A percentile compares a stretch with the other conserved stretches of the same genome.
phyloP scores from a whole-genome alignment of 2,797 vertebrate genomes.

The Chelonia mydas region DNA sequence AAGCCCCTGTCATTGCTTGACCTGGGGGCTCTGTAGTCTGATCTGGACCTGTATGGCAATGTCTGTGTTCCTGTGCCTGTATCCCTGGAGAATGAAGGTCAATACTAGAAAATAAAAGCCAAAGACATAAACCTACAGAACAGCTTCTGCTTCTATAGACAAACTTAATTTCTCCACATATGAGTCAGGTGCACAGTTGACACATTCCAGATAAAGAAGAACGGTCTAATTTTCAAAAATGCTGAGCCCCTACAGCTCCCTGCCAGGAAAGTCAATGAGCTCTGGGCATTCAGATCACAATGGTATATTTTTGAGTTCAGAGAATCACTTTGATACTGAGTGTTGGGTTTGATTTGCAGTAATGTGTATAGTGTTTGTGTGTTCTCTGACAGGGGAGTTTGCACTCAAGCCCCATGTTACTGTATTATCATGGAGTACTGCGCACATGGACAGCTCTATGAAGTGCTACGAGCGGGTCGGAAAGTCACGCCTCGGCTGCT shows the following conservation, averaged over 20 bases:
- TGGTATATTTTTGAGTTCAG: not conserved
- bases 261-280: not conserved
- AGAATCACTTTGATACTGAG: not conserved
- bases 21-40: not conserved
- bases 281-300: not conserved
- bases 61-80: not conserved
- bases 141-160: not conserved
- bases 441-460: conserved; percentile 97
- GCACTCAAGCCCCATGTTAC: conserved; percentile 97
- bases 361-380: not conserved
- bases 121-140: not conserved
- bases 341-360: not conserved
- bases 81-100: not conserved
- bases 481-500: conserved; percentile 93
- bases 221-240: not conserved
- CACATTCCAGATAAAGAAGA: not conserved
- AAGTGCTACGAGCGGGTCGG: conserved; percentile 93
- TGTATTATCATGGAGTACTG: conserved; percentile 99
- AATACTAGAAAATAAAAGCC: not conserved
- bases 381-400: conserved; percentile 89
- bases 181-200: not conserved
- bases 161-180: not conserved
- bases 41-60: not conserved
- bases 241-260: not conserved
- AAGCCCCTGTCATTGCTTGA: not conserved